Conservation (phyloP, 2,888 invertebrate genomes). For the Leptopilina myrica region DNA sequence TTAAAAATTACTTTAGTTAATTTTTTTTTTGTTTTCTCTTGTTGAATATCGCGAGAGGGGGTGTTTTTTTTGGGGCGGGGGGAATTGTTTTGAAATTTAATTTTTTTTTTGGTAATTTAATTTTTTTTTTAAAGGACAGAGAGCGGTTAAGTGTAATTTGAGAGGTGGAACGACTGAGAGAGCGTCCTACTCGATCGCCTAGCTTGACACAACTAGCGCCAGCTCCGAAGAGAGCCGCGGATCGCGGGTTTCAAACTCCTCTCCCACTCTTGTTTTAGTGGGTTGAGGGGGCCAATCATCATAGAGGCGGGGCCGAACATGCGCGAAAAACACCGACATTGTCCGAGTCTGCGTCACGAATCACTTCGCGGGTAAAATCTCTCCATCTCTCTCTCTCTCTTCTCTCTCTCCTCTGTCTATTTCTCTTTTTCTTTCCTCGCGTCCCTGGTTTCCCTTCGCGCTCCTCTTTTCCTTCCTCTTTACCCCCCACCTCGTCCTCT, state of each 20-base stretch:
- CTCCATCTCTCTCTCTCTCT: conserved; percentile 44
- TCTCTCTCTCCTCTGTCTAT: conserved; percentile 33
- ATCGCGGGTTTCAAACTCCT: conserved; percentile 69
- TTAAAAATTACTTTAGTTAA: conserved; percentile 1
- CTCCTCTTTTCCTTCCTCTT: neutral
- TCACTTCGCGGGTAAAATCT: conserved; percentile 35
- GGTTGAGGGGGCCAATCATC: conserved; percentile 64
- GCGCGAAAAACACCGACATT: conserved; percentile 52
- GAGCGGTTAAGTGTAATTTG: conserved; percentile 63
- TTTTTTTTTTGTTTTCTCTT: neutral
- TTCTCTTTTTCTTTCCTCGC: too few species aligned
- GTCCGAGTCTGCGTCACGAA: conserved; percentile 57
- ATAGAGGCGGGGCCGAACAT: conserved; percentile 56
- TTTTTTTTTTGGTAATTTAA: conserved; percentile 9
- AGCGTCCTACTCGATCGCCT: conserved; percentile 77
- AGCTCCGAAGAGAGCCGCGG: conserved; percentile 57
- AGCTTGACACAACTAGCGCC: conserved; percentile 76
- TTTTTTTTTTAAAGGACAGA: conserved; percentile 44
- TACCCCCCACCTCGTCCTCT: conserved; percentile 45
- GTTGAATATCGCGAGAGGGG: conserved; percentile 35
- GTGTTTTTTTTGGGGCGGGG: conserved; percentile 11
- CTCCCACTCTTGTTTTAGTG: conserved; percentile 51
- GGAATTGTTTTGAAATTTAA: conserved; percentile 35
- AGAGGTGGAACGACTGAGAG: conserved; percentile 73
- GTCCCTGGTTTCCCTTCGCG: conserved; percentile 36